Evolutionary conservation across 2,113 vertebrate genomes (phyloP).

Genomic region (Ciconia maguari): DNA sequence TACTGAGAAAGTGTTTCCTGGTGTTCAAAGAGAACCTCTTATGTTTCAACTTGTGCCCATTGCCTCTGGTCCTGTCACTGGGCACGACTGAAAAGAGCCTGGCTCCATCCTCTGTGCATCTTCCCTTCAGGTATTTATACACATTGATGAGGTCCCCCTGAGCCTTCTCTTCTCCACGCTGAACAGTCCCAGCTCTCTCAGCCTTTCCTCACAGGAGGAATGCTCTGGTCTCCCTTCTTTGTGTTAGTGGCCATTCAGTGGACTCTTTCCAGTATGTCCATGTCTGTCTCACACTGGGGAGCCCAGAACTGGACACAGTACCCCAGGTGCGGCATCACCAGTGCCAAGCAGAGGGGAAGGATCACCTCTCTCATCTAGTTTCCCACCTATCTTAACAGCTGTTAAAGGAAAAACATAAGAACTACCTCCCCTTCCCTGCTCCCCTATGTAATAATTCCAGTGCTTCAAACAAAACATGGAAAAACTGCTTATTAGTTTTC

Average conservation of each 20-base stretch:
- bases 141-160: neutral
- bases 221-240: neutral
- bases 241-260: neutral
- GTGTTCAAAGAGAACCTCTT: neutral
- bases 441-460: neutral
- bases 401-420: neutral
- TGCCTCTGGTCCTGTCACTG: neutral
- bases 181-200: neutral
- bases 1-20: neutral
- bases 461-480: neutral
- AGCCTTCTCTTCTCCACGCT: neutral
- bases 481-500: neutral
- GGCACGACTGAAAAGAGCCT: neutral
- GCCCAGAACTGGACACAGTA: neutral
- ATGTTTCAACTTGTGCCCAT: neutral
- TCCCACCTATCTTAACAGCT: neutral
- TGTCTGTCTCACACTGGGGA: neutral
- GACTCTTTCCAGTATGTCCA: neutral
- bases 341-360: neutral
- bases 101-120: fast-evolving
- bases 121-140: neutral
- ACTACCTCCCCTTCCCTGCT: fast-evolving
- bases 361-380: neutral
- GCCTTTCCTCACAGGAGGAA: neutral
- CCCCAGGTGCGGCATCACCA: neutral